Percentiles rank a stretch among this genome's conserved stretches.
Conservation (phyloP, 2,888 invertebrate species). For the Pedicia rivosa region DNA sequence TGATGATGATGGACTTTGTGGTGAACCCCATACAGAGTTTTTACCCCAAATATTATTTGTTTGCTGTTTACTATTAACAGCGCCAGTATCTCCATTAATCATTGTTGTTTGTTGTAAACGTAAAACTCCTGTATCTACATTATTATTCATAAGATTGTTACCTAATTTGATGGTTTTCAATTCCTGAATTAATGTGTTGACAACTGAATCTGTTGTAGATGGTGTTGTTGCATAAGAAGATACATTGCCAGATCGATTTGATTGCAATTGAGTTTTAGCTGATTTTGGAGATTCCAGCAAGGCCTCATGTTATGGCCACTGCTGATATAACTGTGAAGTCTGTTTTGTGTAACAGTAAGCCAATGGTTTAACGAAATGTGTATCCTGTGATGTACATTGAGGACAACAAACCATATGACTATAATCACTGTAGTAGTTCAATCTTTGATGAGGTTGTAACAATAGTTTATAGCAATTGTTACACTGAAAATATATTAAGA, state of each 20-base stretch:
- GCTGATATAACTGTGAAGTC: slow-evolving; percentile 47
- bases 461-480: slow-evolving; percentile 82
- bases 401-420: slow-evolving; percentile 84
- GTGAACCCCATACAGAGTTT: slow-evolving; percentile 22
- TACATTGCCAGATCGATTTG: too few species aligned
- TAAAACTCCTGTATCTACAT: neutral
- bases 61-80: slow-evolving; percentile 16
- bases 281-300: slow-evolving; percentile 41
- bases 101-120: neutral
- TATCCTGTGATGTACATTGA: slow-evolving; percentile 77
- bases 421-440: slow-evolving; percentile 91
- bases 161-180: slow-evolving; percentile 2
- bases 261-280: slow-evolving; percentile 29
- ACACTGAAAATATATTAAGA: slow-evolving; percentile 44
- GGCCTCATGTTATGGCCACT: slow-evolving; percentile 81
- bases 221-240: slow-evolving; percentile 16
- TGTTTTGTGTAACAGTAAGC: slow-evolving; percentile 68
- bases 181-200: slow-evolving; percentile 2
- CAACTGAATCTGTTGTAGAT: slow-evolving; percentile 18
- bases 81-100: slow-evolving; percentile 10
- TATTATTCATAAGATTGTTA: slow-evolving; percentile 1
- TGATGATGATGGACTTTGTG: slow-evolving; percentile 22
- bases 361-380: slow-evolving; percentile 89
- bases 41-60: slow-evolving; percentile 10
- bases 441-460: slow-evolving; percentile 68